Evolutionary conservation across 2,797 vertebrate genomes (phyloP).

Genomic region (Manis crassicaudata): DNA sequence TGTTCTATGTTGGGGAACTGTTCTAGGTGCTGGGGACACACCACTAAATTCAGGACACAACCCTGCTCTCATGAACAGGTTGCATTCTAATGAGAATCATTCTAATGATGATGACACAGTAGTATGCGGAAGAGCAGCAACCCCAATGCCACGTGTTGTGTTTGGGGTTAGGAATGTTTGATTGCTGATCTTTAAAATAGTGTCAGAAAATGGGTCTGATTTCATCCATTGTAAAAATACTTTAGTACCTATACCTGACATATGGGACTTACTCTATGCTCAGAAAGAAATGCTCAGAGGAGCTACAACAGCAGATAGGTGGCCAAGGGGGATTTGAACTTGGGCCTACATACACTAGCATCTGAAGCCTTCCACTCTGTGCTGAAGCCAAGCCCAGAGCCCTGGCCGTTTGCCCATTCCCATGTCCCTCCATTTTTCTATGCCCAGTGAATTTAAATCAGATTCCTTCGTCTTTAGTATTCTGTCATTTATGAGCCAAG

Average conservation of each 20-base stretch:
- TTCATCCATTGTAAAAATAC: background rate
- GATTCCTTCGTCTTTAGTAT: background rate
- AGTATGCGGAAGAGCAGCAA: background rate
- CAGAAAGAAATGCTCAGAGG: background rate
- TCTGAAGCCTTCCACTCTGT: constrained; percentile 11
- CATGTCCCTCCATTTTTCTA: background rate
- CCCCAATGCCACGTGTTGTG: background rate
- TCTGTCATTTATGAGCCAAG: constrained; percentile 14
- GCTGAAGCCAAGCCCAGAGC: constrained; percentile 67
- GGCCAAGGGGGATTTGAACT: background rate
- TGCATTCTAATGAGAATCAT: constrained; percentile 32
- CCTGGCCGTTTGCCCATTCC: background rate
- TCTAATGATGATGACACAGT: background rate
- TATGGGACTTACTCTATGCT: background rate
- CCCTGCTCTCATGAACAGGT: background rate
- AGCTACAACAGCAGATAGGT: background rate
- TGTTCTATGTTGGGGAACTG: background rate
- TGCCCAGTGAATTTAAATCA: constrained; percentile 9
- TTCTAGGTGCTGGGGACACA: constrained; percentile 54
- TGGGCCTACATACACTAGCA: background rate
- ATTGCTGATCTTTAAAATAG: background rate
- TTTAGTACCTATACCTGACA: background rate
- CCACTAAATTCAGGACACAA: background rate
- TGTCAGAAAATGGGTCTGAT: background rate
- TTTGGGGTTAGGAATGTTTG: constrained; percentile 12